A percentile compares a stretch with the other conserved stretches of the same genome.
These are phyloP conservation scores for Hydrolagus affinis DNA, from an alignment of 2,113 vertebrate species.

Conservation along the genomic window DNA sequence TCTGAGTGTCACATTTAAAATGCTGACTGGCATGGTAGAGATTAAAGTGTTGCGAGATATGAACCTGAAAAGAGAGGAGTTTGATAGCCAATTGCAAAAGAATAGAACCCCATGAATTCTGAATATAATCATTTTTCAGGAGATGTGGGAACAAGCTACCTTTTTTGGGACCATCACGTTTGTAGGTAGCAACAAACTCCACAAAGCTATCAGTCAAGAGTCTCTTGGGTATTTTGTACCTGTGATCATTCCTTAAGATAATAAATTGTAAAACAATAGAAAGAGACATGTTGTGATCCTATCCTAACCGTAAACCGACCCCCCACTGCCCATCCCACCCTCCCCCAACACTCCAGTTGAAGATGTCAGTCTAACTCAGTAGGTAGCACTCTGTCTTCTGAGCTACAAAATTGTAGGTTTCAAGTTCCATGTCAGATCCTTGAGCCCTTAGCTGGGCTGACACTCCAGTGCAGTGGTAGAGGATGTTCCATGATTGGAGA, in stretches of 20 bases:
- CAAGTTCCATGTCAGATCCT: too few species aligned
- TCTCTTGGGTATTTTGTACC: background rate
- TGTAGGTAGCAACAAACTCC: background rate
- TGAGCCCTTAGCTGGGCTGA: too few species aligned
- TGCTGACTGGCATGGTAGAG: background rate
- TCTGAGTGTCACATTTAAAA: background rate
- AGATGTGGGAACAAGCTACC: background rate
- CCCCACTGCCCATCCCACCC: background rate
- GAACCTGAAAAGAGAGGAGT: background rate
- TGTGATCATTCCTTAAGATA: background rate
- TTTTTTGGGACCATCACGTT: background rate
- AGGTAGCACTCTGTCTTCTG: too few species aligned
- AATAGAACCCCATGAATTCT: background rate
- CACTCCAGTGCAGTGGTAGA: too few species aligned
- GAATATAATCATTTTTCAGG: background rate
- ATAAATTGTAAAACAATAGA: background rate
- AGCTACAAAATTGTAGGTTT: too few species aligned
- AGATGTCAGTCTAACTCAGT: background rate
- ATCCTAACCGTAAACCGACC: background rate
- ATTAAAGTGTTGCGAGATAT: background rate
- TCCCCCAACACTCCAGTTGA: background rate
- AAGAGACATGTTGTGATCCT: background rate
- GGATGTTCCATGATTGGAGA: too few species aligned
- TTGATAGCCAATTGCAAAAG: slow-evolving; percentile 3
- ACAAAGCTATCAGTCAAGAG: background rate